Evolutionary conservation across 1,140 invertebrate species (phyloP).

Genomic region (Saccostrea echinata): DNA sequence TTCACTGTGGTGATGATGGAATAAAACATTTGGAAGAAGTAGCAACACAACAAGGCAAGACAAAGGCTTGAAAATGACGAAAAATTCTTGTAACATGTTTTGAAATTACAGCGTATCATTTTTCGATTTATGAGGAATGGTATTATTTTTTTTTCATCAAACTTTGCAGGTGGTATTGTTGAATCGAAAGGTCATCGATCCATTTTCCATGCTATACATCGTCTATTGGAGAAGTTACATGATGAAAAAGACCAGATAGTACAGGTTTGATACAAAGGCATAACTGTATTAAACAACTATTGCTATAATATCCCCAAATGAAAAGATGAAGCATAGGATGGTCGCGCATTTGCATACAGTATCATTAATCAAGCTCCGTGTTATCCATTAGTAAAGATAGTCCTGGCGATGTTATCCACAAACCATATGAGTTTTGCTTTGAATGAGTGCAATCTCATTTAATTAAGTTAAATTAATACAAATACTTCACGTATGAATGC

Average conservation of each 20-base stretch:
- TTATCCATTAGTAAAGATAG: too few relatives aligned
- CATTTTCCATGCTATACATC: background rate
- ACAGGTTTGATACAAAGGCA: background rate
- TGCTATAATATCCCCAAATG: too few relatives aligned
- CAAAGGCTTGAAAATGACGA: background rate
- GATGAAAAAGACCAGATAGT: constrained; percentile 40
- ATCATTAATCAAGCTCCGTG: too few relatives aligned
- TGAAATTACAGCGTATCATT: background rate
- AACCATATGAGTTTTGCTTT: too few relatives aligned
- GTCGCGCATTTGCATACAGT: too few relatives aligned
- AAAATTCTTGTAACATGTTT: background rate
- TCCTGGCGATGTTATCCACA: too few relatives aligned
- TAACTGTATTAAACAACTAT: too few relatives aligned
- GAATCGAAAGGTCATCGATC: background rate
- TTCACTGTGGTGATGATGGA: constrained; percentile 2
- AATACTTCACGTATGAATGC: too few relatives aligned
- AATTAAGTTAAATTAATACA: too few relatives aligned
- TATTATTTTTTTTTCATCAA: background rate
- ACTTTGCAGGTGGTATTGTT: background rate
- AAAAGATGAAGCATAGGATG: too few relatives aligned
- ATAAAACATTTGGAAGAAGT: background rate
- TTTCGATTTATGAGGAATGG: background rate
- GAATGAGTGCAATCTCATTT: too few relatives aligned
- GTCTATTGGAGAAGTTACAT: constrained; percentile 35
- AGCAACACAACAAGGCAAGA: background rate